phyloP scores from a whole-genome alignment of 2,113 vertebrate species.

The Podilymbus podiceps region DNA sequence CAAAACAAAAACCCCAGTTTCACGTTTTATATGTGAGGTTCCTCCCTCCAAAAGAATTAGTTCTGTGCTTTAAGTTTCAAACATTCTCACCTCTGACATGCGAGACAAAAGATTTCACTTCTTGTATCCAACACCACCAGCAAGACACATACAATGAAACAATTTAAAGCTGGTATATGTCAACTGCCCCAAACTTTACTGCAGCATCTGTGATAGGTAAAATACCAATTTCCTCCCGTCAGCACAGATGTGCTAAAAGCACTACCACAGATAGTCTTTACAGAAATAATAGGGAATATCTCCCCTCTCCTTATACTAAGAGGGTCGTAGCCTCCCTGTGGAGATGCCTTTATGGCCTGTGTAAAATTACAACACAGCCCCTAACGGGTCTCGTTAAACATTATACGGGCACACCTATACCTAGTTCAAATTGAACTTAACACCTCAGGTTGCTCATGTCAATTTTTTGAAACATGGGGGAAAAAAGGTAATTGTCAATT shows the following conservation, averaged over 20 bases:
- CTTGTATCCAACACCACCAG: not conserved
- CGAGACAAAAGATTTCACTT: not conserved
- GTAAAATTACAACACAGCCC: constrained; percentile 52
- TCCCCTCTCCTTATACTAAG: not conserved
- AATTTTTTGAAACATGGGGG: constrained; percentile 70
- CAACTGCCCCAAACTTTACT: not conserved
- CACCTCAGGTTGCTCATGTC: constrained; percentile 48
- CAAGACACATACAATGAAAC: not conserved
- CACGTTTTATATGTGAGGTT: not conserved
- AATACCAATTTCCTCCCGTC: constrained; percentile 16
- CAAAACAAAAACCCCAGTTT: not conserved
- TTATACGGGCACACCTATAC: constrained; percentile 63
- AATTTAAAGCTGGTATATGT: not conserved
- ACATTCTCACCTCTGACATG: not conserved
- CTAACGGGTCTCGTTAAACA: constrained; percentile 61
- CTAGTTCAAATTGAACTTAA: constrained; percentile 70
- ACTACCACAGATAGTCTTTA: not conserved
- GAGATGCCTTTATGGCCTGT: not conserved
- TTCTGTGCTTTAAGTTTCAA: not conserved
- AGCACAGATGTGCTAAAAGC: not conserved
- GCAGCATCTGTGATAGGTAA: not conserved
- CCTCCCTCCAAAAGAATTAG: not conserved
- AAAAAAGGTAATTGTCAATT: constrained; percentile 81
- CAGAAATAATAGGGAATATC: too few species aligned
- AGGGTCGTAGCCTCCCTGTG: constrained; percentile 11